Evolutionary conservation across 2,113 vertebrate species (phyloP).

Genomic region (Neolamprologus ventralis): DNA sequence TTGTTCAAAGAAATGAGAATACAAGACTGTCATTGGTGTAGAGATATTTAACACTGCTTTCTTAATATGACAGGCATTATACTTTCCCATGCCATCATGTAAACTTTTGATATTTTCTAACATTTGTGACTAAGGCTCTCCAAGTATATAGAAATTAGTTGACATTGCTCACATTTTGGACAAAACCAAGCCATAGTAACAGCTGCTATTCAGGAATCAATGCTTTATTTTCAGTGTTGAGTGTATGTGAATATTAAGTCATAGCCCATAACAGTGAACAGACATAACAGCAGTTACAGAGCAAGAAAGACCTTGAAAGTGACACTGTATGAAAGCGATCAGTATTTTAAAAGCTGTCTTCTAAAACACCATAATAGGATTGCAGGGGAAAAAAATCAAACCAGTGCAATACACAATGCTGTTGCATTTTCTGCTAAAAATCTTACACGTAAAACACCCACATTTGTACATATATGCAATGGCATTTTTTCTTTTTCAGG

Average conservation of each 20-base stretch:
- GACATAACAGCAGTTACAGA: slow-evolving; percentile 27
- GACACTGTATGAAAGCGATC: not conserved
- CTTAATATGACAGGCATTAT: not conserved
- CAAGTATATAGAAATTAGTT: not conserved
- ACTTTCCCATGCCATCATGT: not conserved
- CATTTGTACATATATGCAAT: not conserved
- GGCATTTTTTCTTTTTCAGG: not conserved
- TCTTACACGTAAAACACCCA: not conserved
- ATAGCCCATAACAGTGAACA: slow-evolving; percentile 14
- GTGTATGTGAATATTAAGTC: slow-evolving; percentile 13
- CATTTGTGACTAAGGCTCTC: not conserved
- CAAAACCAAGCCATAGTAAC: not conserved
- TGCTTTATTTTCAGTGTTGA: slow-evolving; percentile 51
- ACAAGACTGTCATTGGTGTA: not conserved
- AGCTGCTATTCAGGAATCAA: slow-evolving; percentile 1
- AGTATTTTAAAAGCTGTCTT: not conserved
- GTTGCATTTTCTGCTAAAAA: not conserved
- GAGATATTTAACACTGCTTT: not conserved
- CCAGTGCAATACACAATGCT: not conserved
- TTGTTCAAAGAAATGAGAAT: not conserved
- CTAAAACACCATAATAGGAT: not conserved
- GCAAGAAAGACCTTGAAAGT: slow-evolving; percentile 12
- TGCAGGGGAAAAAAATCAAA: not conserved
- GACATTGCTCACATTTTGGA: not conserved
- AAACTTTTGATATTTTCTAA: not conserved